Conservation (phyloP, 1,140 invertebrate species). For the Ruditapes philippinarum region DNA sequence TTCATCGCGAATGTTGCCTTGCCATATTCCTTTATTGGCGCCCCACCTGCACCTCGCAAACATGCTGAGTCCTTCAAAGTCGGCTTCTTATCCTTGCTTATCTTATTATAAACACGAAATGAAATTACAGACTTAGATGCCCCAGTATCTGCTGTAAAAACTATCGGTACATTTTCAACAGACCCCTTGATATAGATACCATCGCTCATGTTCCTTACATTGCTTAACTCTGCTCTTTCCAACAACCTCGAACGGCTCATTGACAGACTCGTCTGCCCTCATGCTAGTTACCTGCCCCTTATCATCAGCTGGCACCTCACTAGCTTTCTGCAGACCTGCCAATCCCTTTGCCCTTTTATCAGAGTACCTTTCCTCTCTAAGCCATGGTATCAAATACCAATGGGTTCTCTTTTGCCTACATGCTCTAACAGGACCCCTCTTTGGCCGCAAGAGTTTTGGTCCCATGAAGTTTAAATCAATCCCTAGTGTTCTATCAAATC, state of each 20-base stretch:
- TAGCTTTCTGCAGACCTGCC: too few relatives aligned
- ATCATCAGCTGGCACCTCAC: too few relatives aligned
- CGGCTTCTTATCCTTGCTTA: neutral
- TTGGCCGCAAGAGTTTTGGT: constrained; percentile 51
- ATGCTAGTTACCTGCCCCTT: too few relatives aligned
- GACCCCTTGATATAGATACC: constrained; percentile 9
- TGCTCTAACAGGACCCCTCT: neutral
- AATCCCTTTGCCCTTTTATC: too few relatives aligned
- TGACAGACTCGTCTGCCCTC: too few relatives aligned
- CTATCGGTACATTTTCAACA: neutral
- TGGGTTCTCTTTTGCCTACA: too few relatives aligned
- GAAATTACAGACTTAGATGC: neutral
- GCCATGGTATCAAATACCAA: too few relatives aligned
- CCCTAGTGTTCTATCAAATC: too few relatives aligned
- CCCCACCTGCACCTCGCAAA: neutral
- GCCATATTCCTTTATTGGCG: neutral
- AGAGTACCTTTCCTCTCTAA: neutral
- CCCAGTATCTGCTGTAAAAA: neutral
- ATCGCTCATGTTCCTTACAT: neutral
- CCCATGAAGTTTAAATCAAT: constrained; percentile 57
- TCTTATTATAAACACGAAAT: neutral
- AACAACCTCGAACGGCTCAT: too few relatives aligned
- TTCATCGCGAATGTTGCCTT: neutral
- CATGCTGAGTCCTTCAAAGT: neutral
- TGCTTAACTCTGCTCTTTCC: neutral